Evolutionary conservation across 2,888 invertebrate species (phyloP), one percentile per base, ranked within the genome.

Genomic region (Harpalus rubripes): DNA sequence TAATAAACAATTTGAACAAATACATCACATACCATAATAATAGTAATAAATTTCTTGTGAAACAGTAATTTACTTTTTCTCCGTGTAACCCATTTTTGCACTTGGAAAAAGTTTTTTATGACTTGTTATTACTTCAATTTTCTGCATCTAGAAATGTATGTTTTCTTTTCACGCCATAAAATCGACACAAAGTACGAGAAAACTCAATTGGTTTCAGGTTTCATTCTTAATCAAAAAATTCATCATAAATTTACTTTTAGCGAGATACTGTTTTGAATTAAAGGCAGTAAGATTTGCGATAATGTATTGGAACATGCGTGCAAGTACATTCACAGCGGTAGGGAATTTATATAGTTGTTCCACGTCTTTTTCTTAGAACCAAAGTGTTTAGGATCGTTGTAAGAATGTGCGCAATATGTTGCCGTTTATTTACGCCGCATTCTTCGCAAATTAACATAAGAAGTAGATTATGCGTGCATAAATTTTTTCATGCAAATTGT

Each of bases 391-490:
- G 56, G 16, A 56, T 3, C 76, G 76, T n/a, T 26, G 44, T 76
- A 78, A 78, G 79, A 80, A 80, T 80, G 59, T 61, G 41, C 39
- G 61, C 61, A 58, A 80, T 80, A 80, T 74, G 74, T 74, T 74
- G 10, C 18, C 74, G 74, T 74, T 52, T 52, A 74, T 56, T 22
- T 74, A 74, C 22, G 18, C 7, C 22, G 26, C 74, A 74, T 74
- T 52, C 52, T 74, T 52, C 22, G n/a, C 10, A 18, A 74, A 74
- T 74, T 74, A 74, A 74, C 74, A 74, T 74, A 74, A 18, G 52
- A 72, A 52, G 44, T 52, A 74, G 68, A 68, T 68, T 68, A 68
- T 68, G 68, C 15, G 63, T 68, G 68, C 68, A 68, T 68, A 39
- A 15, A 63, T 68, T 68, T 39, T 61, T 65, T 65, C n/a, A 65